Evolutionary conservation across 2,113 vertebrate genomes (phyloP).

Genomic region (Pollachius pollachius): DNA sequence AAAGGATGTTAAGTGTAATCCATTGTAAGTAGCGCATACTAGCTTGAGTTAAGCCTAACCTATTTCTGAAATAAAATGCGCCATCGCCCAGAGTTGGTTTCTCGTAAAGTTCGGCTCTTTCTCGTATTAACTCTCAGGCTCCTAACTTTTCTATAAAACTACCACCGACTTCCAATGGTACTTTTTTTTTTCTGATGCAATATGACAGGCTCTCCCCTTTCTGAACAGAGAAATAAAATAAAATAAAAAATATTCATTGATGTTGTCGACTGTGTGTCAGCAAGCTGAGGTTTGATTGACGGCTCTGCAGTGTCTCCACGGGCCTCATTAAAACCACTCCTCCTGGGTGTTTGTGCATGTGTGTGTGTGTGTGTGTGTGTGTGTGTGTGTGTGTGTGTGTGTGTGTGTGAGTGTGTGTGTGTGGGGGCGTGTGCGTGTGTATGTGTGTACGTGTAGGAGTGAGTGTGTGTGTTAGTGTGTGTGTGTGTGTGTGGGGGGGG

Average conservation of each 20-base stretch:
- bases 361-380: conserved; percentile 20
- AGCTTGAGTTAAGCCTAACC: too few relatives aligned
- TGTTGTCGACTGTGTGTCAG: conserved; percentile 77
- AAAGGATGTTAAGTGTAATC: too few relatives aligned
- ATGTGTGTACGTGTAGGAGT: too few relatives aligned
- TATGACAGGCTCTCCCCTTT: conserved; percentile 63
- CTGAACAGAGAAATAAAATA: conserved; percentile 26
- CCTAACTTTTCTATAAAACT: conserved; percentile 24
- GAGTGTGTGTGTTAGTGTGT: conserved; percentile 26
- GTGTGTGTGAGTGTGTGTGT: conserved; percentile 32
- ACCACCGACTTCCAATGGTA: conserved; percentile 47
- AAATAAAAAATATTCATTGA: conserved; percentile 62
- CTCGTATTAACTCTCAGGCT: not conserved
- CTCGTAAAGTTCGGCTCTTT: conserved; percentile 1
- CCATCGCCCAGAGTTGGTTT: conserved; percentile 4
- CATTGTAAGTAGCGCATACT: too few relatives aligned
- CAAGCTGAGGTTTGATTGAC: conserved; percentile 75
- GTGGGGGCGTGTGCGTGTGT: conserved; percentile 40
- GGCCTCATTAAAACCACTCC: conserved; percentile 78
- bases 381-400: conserved; percentile 16
- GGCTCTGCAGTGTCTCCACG: conserved; percentile 70
- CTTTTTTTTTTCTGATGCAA: conserved; percentile 58
- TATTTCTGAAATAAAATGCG: too few relatives aligned
- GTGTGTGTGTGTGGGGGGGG: conserved; percentile 42
- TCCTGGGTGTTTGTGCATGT: conserved; percentile 5